Conservation (phyloP, 1,140 invertebrate genomes). For the Cyrtorhinus lividipennis region DNA sequence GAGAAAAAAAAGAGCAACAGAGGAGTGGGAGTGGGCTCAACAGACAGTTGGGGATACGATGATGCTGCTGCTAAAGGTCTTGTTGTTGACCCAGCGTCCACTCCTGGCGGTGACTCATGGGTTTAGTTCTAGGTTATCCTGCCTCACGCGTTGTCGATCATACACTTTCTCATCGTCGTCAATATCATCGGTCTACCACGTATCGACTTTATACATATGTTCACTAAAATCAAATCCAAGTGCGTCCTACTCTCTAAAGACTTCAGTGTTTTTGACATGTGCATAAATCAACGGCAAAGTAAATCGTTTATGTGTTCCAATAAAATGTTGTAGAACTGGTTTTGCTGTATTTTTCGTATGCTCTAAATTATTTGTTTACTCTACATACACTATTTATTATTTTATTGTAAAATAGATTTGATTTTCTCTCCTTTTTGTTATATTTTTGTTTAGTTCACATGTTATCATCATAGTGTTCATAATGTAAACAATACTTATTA, state of each 20-base stretch:
- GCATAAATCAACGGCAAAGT: background rate
- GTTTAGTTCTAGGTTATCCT: constrained; percentile 33
- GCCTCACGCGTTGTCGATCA: too few relatives aligned
- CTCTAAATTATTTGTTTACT: background rate
- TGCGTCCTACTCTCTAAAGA: background rate
- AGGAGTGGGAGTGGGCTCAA: constrained; percentile 35
- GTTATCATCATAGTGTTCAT: background rate
- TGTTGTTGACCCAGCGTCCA: constrained; percentile 31
- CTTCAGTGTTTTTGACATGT: background rate
- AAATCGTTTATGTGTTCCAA: background rate
- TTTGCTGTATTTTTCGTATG: background rate
- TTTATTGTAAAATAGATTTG: background rate
- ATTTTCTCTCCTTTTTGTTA: background rate
- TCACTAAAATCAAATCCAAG: background rate
- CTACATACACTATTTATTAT: background rate
- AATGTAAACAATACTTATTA: background rate
- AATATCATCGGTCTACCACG: too few relatives aligned
- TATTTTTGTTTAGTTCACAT: background rate
- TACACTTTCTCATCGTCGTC: too few relatives aligned
- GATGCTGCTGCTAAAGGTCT: constrained; percentile 29
- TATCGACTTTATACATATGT: background rate
- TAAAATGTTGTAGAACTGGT: background rate
- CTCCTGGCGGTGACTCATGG: constrained; percentile 41
- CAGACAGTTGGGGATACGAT: constrained; percentile 30
- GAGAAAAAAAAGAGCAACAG: constrained; percentile 59